Evolutionary conservation across 2,113 vertebrate genomes (phyloP).

Genomic region (Onychostoma macrolepis): DNA sequence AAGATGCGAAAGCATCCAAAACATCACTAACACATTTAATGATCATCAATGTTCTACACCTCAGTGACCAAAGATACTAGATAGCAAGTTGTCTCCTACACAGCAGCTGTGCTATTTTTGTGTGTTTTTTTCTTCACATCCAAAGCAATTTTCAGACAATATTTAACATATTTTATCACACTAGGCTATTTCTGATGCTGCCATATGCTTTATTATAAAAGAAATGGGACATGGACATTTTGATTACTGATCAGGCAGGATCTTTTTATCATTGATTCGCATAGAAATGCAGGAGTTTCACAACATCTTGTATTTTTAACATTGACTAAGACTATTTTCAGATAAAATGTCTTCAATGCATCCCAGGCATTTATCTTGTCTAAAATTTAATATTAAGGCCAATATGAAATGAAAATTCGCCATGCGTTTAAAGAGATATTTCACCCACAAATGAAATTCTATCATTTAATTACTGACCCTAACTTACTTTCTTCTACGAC

Average conservation of each 20-base stretch:
- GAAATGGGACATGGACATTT: not conserved
- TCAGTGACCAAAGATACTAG: too few relatives aligned
- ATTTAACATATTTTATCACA: not conserved
- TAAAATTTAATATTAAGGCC: not conserved
- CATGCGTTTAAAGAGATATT: not conserved
- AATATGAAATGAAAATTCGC: not conserved
- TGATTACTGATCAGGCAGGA: not conserved
- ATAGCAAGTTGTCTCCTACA: not conserved
- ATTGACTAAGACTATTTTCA: not conserved
- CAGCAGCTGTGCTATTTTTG: not conserved
- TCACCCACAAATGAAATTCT: not conserved
- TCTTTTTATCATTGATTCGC: not conserved
- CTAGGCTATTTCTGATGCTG: not conserved
- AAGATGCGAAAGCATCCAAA: not conserved
- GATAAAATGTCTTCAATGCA: not conserved
- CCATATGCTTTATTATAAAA: not conserved
- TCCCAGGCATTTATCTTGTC: not conserved
- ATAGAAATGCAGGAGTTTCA: not conserved
- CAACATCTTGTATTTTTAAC: not conserved
- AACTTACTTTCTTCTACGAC: not conserved
- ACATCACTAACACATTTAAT: not conserved
- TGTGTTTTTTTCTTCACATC: not conserved
- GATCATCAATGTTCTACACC: not conserved
- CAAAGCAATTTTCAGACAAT: conserved; percentile 1
- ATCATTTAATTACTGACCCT: not conserved